A percentile compares a stretch with the other conserved stretches of the same genome.
Evolutionary conservation across 1,140 invertebrate species (phyloP).

Genomic region (Bombus affinis): DNA sequence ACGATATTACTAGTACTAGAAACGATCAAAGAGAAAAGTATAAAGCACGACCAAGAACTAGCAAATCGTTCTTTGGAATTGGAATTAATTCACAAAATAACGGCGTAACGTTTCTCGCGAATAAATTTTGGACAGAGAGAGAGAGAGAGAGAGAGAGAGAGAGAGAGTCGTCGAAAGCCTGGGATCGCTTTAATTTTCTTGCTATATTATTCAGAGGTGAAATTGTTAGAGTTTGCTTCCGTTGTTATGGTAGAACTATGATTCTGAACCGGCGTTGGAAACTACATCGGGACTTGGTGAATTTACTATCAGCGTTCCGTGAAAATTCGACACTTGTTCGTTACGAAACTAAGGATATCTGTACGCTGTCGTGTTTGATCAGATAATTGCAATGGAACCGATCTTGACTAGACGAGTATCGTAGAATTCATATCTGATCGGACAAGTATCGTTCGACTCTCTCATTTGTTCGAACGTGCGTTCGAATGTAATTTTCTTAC

Average conservation of each 20-base stretch:
- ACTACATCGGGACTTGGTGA: neutral
- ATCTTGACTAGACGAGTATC: neutral
- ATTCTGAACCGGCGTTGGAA: neutral
- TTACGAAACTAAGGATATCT: neutral
- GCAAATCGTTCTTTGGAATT: too few relatives aligned
- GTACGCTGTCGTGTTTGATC: neutral
- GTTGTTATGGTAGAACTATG: neutral
- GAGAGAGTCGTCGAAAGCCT: neutral
- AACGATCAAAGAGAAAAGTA: too few relatives aligned
- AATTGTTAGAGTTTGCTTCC: neutral
- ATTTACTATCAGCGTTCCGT: neutral
- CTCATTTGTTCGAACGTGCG: too few relatives aligned
- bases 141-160: too few relatives aligned
- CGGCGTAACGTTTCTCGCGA: neutral
- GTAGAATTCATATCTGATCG: neutral
- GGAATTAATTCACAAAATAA: too few relatives aligned
- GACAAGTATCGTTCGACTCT: neutral
- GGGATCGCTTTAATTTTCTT: neutral
- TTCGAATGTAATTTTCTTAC: neutral
- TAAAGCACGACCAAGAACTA: too few relatives aligned
- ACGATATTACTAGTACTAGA: too few relatives aligned
- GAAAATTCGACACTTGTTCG: neutral
- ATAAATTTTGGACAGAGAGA: neutral
- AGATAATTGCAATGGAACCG: neutral
- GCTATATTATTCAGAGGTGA: neutral